Conservation (phyloP, 1,140 invertebrate genomes). For the Penaeus indicus region DNA sequence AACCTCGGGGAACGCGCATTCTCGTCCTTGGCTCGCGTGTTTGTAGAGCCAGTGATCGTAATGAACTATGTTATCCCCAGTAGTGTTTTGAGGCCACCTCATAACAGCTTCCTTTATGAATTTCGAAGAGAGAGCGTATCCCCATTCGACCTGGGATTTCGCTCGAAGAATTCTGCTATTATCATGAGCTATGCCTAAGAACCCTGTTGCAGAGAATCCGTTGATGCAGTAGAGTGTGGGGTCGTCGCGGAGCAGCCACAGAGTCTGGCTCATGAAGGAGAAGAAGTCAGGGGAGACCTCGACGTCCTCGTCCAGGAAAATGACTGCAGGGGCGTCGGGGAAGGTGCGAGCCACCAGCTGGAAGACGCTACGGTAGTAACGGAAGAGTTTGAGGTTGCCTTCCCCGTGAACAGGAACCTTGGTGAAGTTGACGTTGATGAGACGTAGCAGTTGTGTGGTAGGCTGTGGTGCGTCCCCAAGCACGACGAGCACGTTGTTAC, state of each 20-base stretch:
- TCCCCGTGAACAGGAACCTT: constrained; percentile 28
- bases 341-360: constrained; percentile 39
- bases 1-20: too few species aligned
- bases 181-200: too few species aligned
- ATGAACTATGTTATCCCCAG: too few species aligned
- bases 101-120: too few species aligned
- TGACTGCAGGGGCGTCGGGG: constrained; percentile 69
- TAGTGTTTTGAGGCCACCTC: too few species aligned
- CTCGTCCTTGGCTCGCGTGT: too few species aligned
- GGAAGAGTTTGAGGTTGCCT: constrained; percentile 44
- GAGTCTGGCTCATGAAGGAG: constrained; percentile 77
- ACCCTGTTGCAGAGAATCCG: constrained; percentile 69
- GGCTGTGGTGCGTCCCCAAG: constrained; percentile 51
- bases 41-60: too few species aligned
- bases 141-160: too few species aligned
- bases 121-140: too few species aligned
- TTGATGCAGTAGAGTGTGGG: constrained; percentile 77
- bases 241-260: constrained; percentile 75
- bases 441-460: constrained; percentile 44
- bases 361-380: constrained; percentile 53
- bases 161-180: too few species aligned
- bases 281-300: constrained; percentile 79
- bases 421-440: constrained; percentile 51
- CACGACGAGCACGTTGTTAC: constrained; percentile 38
- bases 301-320: constrained; percentile 79